Percentiles rank a stretch among this genome's conserved stretches.
phyloP scores from a whole-genome alignment of 1,140 invertebrate genomes.

The Berghia stephanieae region DNA sequence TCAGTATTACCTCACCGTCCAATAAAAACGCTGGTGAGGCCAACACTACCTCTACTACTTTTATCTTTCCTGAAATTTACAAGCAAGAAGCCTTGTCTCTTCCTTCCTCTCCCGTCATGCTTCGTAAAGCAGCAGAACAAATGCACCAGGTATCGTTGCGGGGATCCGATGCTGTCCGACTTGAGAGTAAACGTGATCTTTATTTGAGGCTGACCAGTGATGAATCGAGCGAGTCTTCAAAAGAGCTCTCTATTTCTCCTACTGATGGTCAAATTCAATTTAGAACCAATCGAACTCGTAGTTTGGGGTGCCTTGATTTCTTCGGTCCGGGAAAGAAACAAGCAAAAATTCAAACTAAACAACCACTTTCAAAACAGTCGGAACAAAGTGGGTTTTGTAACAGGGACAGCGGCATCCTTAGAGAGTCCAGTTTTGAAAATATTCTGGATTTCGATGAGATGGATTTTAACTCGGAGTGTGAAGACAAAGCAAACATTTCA shows the following conservation, averaged over 20 bases:
- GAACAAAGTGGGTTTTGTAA: slow-evolving; percentile 22
- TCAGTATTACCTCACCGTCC: slow-evolving; percentile 48
- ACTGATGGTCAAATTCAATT: not conserved
- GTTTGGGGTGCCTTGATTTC: slow-evolving; percentile 27
- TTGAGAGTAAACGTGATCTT: not conserved
- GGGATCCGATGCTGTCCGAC: slow-evolving; percentile 39
- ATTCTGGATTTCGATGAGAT: not conserved
- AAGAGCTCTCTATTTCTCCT: not conserved
- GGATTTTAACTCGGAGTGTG: slow-evolving; percentile 16
- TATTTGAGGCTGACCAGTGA: not conserved
- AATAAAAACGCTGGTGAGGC: slow-evolving; percentile 16
- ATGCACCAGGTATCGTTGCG: slow-evolving; percentile 59
- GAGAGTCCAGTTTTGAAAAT: slow-evolving; percentile 29
- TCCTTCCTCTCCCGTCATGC: slow-evolving; percentile 56
- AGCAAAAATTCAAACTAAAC: not conserved
- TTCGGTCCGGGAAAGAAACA: not conserved
- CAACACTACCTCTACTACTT: not conserved
- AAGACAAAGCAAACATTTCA: not conserved
- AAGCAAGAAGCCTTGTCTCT: slow-evolving; percentile 48
- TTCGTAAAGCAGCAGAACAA: slow-evolving; percentile 57
- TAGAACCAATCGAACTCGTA: slow-evolving; percentile 23
- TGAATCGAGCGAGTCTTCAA: not conserved
- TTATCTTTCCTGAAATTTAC: not conserved
- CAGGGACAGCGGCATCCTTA: not conserved
- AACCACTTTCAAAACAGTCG: not conserved